Base-by-base conservation (phyloP, 2,888 invertebrate genomes). In the Lordiphosa fenestrarum region DNA sequence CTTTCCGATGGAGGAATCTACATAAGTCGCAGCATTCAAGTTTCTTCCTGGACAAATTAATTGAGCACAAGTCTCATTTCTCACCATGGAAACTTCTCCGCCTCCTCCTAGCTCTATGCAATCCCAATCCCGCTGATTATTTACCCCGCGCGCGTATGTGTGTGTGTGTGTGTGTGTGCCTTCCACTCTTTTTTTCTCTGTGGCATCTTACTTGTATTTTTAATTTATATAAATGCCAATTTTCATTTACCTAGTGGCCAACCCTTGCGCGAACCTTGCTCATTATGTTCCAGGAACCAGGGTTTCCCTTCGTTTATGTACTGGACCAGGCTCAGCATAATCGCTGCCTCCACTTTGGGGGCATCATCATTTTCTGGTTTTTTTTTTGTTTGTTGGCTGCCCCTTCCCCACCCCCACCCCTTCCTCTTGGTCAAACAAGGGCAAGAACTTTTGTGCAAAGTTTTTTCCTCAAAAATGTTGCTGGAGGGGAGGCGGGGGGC, bases 221-320 rank as follows among this genome's bases (percentile, higher is more conserved):
- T 76, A 72, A 83, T 74, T 72, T 86, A 86, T 76, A 85, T 85
- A 87, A 87, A 76, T 84, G 86, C 84, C 87, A 86, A 86, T 85
- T 83, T 82, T 71, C 73, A 84, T 87, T 81, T 85, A 73, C 67
- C 68, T 54, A 52, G 30, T 46, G 40, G 60, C 66, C 86, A 80
- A 83, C 74, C 74, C 83, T 78, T 82, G 47, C 40, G 48, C 48
- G 53, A 21, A 21, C 53, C 48, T 42, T 21, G 46, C 36, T 47
- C 35, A 36, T 33, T 36, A 50, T 25, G 30, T 10, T n/a, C 12
- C 39, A 19, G 33, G 38, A 21, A 40, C 56, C 40, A 7, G 40
- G 35, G 44, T 53, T 56, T 44, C 30, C 57, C 58, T 51, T 50
- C 47, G 54, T 58, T 75, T 76, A 76, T 73, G 61, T 81, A 84